phyloP scores from a whole-genome alignment of 2,113 vertebrate species.

The Laterallus jamaicensis region DNA sequence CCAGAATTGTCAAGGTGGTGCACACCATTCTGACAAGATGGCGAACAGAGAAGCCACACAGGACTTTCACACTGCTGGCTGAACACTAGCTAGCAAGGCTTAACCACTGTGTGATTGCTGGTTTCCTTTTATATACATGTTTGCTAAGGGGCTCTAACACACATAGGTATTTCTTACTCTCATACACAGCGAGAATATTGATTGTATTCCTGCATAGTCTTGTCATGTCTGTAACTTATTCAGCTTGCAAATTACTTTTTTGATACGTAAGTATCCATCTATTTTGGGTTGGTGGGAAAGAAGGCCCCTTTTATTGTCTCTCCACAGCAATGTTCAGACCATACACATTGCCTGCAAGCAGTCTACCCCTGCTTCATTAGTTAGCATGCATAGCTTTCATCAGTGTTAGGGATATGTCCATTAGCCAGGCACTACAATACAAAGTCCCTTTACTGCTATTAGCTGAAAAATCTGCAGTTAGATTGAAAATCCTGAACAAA shows the following conservation, averaged over 20 bases:
- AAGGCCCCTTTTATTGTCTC: not conserved
- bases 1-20: not conserved
- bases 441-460: not conserved
- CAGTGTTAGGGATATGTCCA: not conserved
- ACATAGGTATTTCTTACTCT: not conserved
- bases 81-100: not conserved
- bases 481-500: not conserved
- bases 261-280: not conserved
- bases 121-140: not conserved
- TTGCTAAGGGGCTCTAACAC: not conserved
- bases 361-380: not conserved
- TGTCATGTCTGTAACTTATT: not conserved
- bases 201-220: not conserved
- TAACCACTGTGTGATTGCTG: not conserved
- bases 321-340: not conserved
- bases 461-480: not conserved
- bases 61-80: not conserved
- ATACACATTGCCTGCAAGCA: not conserved
- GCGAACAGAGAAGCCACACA: not conserved
- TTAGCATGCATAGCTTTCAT: not conserved
- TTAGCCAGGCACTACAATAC: not conserved
- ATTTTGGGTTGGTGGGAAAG: not conserved
- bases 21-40: not conserved
- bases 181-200: not conserved
- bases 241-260: not conserved